phyloP scores from a whole-genome alignment of 2,113 vertebrate species.

The Tringa solitaria region DNA sequence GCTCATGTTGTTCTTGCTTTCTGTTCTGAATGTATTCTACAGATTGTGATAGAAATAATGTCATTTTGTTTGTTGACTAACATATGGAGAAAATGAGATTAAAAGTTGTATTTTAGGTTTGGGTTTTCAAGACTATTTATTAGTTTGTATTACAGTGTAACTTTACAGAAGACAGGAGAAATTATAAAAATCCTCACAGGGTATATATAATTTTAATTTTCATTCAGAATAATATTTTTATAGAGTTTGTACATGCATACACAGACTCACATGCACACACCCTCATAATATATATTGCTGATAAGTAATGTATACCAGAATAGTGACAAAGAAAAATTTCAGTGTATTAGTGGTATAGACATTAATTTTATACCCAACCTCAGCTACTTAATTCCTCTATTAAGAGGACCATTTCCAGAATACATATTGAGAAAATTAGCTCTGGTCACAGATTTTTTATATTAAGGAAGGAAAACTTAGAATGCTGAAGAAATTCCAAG shows the following conservation, averaged over 20 bases:
- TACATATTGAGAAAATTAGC: constrained; percentile 27
- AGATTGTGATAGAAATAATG: not conserved
- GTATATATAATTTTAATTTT: not conserved
- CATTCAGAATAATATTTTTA: not conserved
- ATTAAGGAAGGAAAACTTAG: constrained; percentile 1
- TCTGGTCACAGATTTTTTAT: constrained; percentile 1
- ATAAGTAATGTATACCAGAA: not conserved
- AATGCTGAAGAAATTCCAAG: constrained; percentile 11
- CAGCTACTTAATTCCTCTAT: not conserved
- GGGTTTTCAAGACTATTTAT: not conserved
- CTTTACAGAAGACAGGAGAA: not conserved
- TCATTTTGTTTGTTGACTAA: not conserved
- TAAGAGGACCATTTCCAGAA: not conserved
- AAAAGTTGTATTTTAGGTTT: not conserved
- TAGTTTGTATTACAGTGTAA: not conserved
- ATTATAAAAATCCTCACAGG: not conserved
- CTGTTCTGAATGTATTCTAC: not conserved
- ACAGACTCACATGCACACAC: accelerated
- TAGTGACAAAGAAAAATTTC: not conserved
- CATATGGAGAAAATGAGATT: not conserved
- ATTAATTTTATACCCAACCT: not conserved
- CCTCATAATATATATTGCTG: not conserved
- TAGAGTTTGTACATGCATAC: not conserved
- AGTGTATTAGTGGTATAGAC: not conserved
- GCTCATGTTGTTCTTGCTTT: not conserved